phyloP scores from a whole-genome alignment of 2,113 vertebrate genomes.

The Madoqua kirkii region DNA sequence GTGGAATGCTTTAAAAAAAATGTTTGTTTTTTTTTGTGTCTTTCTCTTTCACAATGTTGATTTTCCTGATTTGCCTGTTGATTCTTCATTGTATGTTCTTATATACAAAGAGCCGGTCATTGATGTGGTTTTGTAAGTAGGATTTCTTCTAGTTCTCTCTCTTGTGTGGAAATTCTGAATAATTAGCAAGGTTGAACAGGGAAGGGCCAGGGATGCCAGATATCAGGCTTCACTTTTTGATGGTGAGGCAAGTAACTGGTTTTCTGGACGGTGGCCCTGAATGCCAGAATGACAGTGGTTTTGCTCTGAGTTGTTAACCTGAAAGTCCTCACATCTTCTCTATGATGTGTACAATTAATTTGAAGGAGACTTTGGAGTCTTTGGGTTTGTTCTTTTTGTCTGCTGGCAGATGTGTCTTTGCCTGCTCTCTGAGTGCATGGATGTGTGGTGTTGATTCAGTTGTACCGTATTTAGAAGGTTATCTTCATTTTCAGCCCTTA shows the following conservation, averaged over 20 bases:
- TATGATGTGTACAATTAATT: neutral
- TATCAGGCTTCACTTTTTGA: neutral
- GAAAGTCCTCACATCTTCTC: neutral
- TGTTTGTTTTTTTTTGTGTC: neutral
- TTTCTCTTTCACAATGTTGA: neutral
- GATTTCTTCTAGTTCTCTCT: neutral
- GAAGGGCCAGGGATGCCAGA: neutral
- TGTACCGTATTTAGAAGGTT: neutral
- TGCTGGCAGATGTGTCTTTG: neutral
- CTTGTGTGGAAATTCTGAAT: neutral
- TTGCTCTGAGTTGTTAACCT: neutral
- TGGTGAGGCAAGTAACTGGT: neutral
- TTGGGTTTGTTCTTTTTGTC: neutral
- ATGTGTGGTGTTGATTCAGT: neutral
- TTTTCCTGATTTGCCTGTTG: neutral
- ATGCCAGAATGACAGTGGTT: neutral
- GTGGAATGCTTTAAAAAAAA: neutral
- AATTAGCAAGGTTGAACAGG: neutral
- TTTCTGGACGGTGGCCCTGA: neutral
- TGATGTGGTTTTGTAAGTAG: neutral
- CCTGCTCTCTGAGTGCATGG: neutral
- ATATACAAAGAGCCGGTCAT: neutral
- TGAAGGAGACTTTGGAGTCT: neutral
- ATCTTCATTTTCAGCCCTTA: neutral
- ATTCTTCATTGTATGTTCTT: neutral